A percentile compares a stretch with the other conserved stretches of the same genome.
Conservation (phyloP, 2,797 vertebrate genomes). For the Myotis findleyi region DNA sequence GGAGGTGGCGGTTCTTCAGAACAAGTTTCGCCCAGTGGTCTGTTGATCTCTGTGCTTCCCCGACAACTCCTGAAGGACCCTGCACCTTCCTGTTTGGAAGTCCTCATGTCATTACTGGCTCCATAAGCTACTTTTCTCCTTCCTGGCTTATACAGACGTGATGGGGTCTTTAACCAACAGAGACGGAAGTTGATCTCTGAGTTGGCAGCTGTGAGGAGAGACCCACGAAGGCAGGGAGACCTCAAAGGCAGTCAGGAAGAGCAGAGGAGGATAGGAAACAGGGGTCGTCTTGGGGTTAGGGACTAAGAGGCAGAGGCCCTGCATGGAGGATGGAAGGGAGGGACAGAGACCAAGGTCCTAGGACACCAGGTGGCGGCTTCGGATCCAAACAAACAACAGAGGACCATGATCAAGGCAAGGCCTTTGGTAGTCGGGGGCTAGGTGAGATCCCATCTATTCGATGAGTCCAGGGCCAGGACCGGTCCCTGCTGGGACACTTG, state of each 20-base stretch:
- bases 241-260: accelerated
- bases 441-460: accelerated
- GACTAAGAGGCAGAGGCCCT: not conserved
- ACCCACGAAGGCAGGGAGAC: not conserved
- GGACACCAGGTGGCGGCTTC: accelerated
- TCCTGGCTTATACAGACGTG: accelerated
- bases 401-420: accelerated
- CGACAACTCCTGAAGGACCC: accelerated
- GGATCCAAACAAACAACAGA: not conserved
- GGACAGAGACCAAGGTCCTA: not conserved
- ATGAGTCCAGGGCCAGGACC: not conserved
- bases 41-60: accelerated
- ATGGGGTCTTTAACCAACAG: not conserved
- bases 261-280: not conserved
- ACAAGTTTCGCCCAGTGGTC: accelerated
- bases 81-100: not conserved
- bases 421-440: accelerated
- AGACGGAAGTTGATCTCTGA: not conserved
- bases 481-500: not conserved
- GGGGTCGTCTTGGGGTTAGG: not conserved
- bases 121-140: not conserved
- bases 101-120: not conserved
- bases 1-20: accelerated
- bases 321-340: not conserved
- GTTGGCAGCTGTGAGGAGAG: not conserved